Evolutionary conservation across 2,888 invertebrate species (phyloP).

Genomic region (Hypsopygia costalis): DNA sequence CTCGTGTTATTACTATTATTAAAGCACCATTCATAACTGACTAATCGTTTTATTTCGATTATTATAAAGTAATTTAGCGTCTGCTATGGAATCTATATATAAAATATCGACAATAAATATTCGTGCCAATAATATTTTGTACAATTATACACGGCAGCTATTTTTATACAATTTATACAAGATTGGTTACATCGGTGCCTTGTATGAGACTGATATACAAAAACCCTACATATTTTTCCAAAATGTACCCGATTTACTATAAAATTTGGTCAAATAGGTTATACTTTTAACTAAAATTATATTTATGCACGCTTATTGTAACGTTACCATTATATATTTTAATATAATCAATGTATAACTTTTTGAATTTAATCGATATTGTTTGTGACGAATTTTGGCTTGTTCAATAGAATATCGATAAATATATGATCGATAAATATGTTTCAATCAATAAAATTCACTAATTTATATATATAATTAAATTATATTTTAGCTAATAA

Average conservation of each 20-base stretch:
- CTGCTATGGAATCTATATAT: too few relatives aligned
- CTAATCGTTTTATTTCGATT: too few relatives aligned
- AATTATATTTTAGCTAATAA: too few relatives aligned
- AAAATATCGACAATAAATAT: constrained; percentile 15
- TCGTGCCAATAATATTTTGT: constrained; percentile 20
- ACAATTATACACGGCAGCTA: constrained; percentile 32
- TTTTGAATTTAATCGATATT: not conserved
- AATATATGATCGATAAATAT: not conserved
- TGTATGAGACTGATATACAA: constrained; percentile 54
- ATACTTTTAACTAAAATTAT: not conserved
- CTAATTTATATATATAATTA: not conserved
- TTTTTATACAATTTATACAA: constrained; percentile 30
- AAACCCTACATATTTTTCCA: constrained; percentile 17
- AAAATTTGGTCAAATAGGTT: too few relatives aligned
- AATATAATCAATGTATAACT: constrained; percentile 4
- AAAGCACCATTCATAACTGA: too few relatives aligned
- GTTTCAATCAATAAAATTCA: not conserved
- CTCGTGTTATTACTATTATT: too few relatives aligned
- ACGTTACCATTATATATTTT: constrained; percentile 17
- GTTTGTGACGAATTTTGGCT: not conserved
- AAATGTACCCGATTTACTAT: too few relatives aligned
- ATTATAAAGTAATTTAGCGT: too few relatives aligned
- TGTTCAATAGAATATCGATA: not conserved
- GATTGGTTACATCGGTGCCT: constrained; percentile 58
- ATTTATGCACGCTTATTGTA: constrained; percentile 11